Evolutionary conservation across 2,797 vertebrate genomes (phyloP).

Genomic region (Linurgus olivaceus): DNA sequence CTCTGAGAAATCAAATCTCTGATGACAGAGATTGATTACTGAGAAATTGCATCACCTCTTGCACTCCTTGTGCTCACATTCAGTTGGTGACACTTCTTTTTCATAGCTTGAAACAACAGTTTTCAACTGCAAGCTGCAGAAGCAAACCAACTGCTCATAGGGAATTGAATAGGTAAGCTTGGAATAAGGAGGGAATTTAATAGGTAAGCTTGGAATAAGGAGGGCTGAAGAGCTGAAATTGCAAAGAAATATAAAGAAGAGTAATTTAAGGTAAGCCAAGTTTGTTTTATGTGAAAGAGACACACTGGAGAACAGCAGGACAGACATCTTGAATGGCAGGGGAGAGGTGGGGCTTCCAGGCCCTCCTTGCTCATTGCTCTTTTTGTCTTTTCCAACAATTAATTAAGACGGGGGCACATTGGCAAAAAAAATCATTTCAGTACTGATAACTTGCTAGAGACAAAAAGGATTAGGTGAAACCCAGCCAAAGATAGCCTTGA

Average conservation of each 20-base stretch:
- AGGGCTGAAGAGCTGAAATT: neutral
- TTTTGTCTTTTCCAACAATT: neutral
- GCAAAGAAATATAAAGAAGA: neutral
- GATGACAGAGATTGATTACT: neutral
- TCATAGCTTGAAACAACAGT: neutral
- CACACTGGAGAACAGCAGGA: neutral
- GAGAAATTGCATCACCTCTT: neutral
- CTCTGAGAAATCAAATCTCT: neutral
- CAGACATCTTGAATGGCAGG: neutral
- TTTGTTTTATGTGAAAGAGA: neutral
- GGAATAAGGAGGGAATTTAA: neutral
- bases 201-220: neutral
- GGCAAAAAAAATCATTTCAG: neutral
- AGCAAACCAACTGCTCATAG: neutral
- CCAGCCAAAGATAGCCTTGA: neutral
- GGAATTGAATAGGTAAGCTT: neutral
- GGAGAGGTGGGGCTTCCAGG: neutral
- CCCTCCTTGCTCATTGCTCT: neutral
- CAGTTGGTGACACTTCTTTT: neutral
- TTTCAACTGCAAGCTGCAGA: neutral
- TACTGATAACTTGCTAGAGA: neutral
- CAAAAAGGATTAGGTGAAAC: neutral
- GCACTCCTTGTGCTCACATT: neutral
- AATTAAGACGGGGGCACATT: neutral
- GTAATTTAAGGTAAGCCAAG: neutral